Evolutionary conservation across 2,888 invertebrate genomes (phyloP), one percentile per base, ranked within the genome.

Genomic region (Acleris literana): DNA sequence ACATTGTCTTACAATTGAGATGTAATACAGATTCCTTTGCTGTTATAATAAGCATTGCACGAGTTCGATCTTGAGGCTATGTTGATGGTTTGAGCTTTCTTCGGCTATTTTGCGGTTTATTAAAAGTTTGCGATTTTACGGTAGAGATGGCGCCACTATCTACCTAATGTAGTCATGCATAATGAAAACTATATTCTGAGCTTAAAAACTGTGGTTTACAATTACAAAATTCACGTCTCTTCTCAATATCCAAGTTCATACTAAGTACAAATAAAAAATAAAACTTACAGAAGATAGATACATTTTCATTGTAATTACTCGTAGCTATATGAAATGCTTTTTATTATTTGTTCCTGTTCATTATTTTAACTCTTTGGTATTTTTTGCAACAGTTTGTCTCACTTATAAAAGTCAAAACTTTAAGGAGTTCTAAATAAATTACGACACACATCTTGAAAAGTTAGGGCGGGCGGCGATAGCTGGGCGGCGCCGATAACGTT

Each of bases 1-100:
- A 80, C 81, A 88, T 87, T 90, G 89, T 88, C 81, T 85, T 77
- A 76, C 80, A 84, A 89, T 90, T 87, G 85, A 89, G 89, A 88
- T 88, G 87, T 86, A 85, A 79, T 70, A 79, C 83, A 84, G 85
- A 83, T 76, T 71, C 64, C 68, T 5, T 75, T 73, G 76, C 74
- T 59, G 71, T 80, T 77, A 72, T 82, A 84, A 84, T 85, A 84
- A 85, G 82, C 81, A 76, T 83, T 86, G 80, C 82, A 81, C 81
- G 83, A 83, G 77, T 77, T 68, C 60, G 70, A 51, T 70, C 64
- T 53, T 64, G 54, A 3, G 53, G 48, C 11, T 17, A 20, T n/a
- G 29, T n/a, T n/a, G 49, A 25, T 49, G 16, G 44, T 51, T 49
- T 53, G 46, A 46, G 17, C 5, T 13, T 16, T 46, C 46, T 46